These are phyloP conservation scores for Perca schrenkii DNA, from an alignment of 2,113 vertebrate genomes.

Conservation along the genomic window DNA sequence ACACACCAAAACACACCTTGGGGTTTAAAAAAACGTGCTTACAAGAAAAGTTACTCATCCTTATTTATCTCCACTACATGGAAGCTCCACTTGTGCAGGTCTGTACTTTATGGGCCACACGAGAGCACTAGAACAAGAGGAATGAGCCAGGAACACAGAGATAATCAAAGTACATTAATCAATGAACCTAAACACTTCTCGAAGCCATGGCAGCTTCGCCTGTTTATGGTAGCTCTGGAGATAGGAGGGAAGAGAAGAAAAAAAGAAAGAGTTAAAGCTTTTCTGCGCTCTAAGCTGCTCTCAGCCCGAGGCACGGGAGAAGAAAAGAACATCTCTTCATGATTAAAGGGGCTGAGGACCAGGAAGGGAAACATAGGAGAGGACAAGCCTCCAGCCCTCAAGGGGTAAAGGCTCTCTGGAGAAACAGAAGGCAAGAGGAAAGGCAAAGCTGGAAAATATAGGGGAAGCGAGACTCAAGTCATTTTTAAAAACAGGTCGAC, in stretches of 20 bases:
- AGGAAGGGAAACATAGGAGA: slow-evolving; percentile 74
- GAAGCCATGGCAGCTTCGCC: slow-evolving; percentile 37
- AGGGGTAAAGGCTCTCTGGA: slow-evolving; percentile 67
- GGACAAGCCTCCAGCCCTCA: slow-evolving; percentile 70
- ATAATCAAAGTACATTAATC: slow-evolving; percentile 78
- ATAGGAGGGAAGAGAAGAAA: slow-evolving; percentile 1
- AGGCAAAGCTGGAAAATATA: slow-evolving; percentile 39
- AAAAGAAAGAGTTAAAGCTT: slow-evolving; percentile 66
- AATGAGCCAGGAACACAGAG: slow-evolving; percentile 66
- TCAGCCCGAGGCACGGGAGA: slow-evolving; percentile 68
- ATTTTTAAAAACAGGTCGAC: slow-evolving; percentile 53
- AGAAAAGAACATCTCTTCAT: slow-evolving; percentile 79
- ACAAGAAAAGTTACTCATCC: slow-evolving; percentile 53
- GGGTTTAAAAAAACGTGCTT: slow-evolving; percentile 26
- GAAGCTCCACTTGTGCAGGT: slow-evolving; percentile 28
- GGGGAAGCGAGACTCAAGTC: slow-evolving; percentile 50
- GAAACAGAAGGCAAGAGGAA: slow-evolving; percentile 68
- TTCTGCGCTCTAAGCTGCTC: slow-evolving; percentile 71
- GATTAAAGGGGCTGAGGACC: slow-evolving; percentile 76
- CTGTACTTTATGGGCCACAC: slow-evolving; percentile 46
- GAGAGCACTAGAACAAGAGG: slow-evolving; percentile 62
- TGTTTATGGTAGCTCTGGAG: slow-evolving; percentile 53
- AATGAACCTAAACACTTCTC: slow-evolving; percentile 56
- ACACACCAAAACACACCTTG: slow-evolving; percentile 21
- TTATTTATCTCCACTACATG: slow-evolving; percentile 58